Base-by-base conservation (phyloP, 2,113 vertebrate species). In the Misgurnus mizolepis region DNA sequence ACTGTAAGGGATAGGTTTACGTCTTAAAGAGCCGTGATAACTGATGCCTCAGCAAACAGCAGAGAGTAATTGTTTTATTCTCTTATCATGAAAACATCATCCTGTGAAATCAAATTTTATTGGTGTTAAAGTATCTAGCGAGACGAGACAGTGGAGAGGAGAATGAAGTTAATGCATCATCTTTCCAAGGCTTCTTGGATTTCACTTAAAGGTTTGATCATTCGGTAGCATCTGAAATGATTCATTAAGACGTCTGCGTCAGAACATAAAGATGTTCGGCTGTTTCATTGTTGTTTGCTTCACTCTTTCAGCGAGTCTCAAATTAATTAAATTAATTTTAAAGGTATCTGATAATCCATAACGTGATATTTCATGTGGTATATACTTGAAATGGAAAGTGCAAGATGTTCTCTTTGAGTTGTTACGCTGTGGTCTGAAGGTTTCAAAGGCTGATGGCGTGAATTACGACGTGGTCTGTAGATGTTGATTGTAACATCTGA, bases 251-350 rank as follows among this genome's bases (percentile, higher is more conserved):
- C 58, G 62, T 58, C 49, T 47, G 64, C 65, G 27, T 34, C 27
- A 34, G 27, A 34, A 34, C 27, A 34, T 34, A 79, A 67, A 80
- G 76, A 76, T 79, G 67, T 64, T 79, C 66, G 40, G 27, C 27
- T 34, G 27, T 34, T 67, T n/a, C 14, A n/a, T 72, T 58, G n/a
- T n/a, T 7, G 9, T 34, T 67, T 15, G 18, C 12, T 10, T 43
- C 56, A 7, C 22, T 60, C n/a, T 1, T 49, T 60, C 70, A 14
- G 3, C 8, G 17, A 69, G 55, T 17, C 15, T 45, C 69, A 81
- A 81, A 82, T 78, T 78, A 79, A 83, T 76, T 79, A 84, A 79
- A 74, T 80, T 76, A 81, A 86, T 79, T 66, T 69, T 83, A 79
- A 84, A 80, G 79, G 80, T 72, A 53, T 55, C 49, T 71, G 66